Evolutionary conservation across 2,113 vertebrate species (phyloP).

Genomic region (Marmota flaviventris): DNA sequence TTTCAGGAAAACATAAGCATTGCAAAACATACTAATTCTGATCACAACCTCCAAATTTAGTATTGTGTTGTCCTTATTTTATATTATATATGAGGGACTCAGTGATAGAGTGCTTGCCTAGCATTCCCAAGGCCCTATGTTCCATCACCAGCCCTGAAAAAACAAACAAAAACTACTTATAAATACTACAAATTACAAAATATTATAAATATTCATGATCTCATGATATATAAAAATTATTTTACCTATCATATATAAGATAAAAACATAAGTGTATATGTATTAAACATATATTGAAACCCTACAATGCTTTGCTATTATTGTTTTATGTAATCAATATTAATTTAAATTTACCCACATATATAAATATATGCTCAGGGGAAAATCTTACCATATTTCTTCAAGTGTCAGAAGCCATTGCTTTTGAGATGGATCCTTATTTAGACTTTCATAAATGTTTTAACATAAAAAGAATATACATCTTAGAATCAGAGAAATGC

Average conservation of each 20-base stretch:
- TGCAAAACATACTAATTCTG: not conserved
- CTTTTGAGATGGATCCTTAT: not conserved
- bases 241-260: not conserved
- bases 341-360: not conserved
- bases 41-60: not conserved
- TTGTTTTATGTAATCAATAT: not conserved
- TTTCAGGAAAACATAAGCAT: conserved; percentile 31
- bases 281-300: not conserved
- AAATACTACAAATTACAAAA: not conserved
- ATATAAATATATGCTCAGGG: not conserved
- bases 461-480: not conserved
- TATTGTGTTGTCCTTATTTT: not conserved
- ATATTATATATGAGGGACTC: not conserved
- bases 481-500: not conserved
- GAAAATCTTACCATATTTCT: not conserved
- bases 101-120: too few species aligned
- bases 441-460: conserved; percentile 31
- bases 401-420: not conserved
- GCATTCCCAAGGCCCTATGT: not conserved
- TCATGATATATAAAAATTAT: not conserved
- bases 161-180: not conserved
- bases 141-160: not conserved
- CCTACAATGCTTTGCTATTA: not conserved
- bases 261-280: not conserved
- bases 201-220: not conserved